A percentile compares a stretch with the other conserved stretches of the same genome.
phyloP scores from a whole-genome alignment of 2,797 vertebrate genomes.

The Chelonia mydas region DNA sequence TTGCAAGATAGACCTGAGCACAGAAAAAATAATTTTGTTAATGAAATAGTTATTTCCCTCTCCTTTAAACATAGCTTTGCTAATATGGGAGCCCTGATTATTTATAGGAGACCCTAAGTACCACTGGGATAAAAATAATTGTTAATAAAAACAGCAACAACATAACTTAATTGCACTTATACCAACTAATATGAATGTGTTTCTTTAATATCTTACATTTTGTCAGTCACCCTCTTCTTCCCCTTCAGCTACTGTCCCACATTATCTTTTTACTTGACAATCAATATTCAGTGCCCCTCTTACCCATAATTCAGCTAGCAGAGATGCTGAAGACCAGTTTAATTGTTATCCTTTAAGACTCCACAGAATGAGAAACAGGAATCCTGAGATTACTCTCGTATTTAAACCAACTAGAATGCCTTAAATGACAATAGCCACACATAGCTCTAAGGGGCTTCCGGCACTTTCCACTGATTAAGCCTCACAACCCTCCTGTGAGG shows the following conservation, averaged over 20 bases:
- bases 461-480: neutral
- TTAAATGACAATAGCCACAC: neutral
- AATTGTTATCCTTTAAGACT: neutral
- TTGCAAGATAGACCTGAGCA: conserved; percentile 93
- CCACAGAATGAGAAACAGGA: rapidly evolving
- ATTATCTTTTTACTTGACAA: neutral
- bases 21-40: conserved; percentile 33
- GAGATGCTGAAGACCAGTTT: neutral
- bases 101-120: neutral
- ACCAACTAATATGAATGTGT: neutral
- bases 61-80: neutral
- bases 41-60: neutral
- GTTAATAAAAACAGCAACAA: neutral
- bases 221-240: neutral
- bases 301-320: neutral
- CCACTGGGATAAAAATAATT: neutral
- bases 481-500: neutral
- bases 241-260: neutral
- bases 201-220: neutral
- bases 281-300: neutral
- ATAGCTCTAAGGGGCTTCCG: neutral
- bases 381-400: neutral
- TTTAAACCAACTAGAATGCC: neutral
- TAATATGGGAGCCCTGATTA: neutral
- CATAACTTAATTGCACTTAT: neutral